Evolutionary conservation across 2,888 invertebrate genomes (phyloP).

Genomic region (Quadroppia sp.): DNA sequence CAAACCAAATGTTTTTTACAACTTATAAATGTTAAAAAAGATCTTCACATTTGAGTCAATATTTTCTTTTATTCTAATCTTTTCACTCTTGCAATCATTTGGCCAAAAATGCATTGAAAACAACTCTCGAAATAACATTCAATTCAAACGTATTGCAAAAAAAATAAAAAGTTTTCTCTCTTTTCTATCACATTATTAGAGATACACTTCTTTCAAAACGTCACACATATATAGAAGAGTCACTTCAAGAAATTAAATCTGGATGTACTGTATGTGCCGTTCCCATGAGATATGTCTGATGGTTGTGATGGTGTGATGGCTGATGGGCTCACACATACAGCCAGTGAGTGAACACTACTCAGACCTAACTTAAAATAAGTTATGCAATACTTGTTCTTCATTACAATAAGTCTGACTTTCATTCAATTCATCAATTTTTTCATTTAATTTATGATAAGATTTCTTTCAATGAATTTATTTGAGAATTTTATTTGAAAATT

Average conservation of each 20-base stretch:
- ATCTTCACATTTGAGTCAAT: background rate
- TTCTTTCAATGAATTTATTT: no score
- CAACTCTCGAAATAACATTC: background rate
- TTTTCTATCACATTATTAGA: slow-evolving; percentile 29
- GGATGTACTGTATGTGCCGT: slow-evolving; percentile 29
- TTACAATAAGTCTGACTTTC: background rate
- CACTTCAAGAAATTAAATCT: slow-evolving; percentile 40
- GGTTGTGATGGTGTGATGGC: slow-evolving; percentile 32
- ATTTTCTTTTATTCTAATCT: background rate
- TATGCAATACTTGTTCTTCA: slow-evolving; percentile 10
- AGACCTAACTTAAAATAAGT: slow-evolving; percentile 17
- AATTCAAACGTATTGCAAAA: slow-evolving; percentile 22
- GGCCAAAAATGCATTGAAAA: slow-evolving; percentile 4
- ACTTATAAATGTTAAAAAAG: slow-evolving; percentile 12
- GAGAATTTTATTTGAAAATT: no score
- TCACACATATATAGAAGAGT: slow-evolving; percentile 32
- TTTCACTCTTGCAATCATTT: slow-evolving; percentile 2
- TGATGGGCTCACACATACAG: slow-evolving; percentile 18
- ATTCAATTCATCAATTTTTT: background rate
- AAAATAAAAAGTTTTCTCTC: slow-evolving; percentile 7
- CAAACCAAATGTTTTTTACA: slow-evolving; percentile 21
- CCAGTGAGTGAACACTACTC: background rate
- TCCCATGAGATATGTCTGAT: slow-evolving; percentile 34
- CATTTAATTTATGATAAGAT: background rate
- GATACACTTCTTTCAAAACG: slow-evolving; percentile 25